Base-by-base conservation (phyloP, 2,888 invertebrate species). In the Pammene aurita region DNA sequence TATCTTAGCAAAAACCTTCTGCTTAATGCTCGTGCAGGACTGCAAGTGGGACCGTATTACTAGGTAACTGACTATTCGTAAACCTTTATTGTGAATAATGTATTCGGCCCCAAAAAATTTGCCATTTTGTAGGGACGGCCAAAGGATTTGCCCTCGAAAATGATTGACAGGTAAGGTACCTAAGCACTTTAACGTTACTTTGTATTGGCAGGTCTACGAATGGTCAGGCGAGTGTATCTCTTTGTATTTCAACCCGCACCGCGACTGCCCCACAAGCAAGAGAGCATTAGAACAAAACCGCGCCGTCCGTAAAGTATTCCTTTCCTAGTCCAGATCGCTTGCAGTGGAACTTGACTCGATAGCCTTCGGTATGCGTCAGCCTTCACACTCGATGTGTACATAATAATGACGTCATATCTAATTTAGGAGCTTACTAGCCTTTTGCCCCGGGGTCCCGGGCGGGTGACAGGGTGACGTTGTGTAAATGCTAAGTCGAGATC, bases 401-500 rank as follows among this genome's bases (percentile, higher is more conserved):
- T 89, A 88, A 78, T 80, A 83, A 79, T 88, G 86, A 87, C 85
- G 86, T 91, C 92, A 92, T 92, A 92, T 92, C 92, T 90, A 82
- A 80, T 78, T 88, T 91, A 91, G 87, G 92, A 92, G 92, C 92
- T 92, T 92, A 92, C 88, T 90, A 91, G 91, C 91, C 90, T 92
- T 91, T 91, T 89, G 89, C 79, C 89, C 90, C 90, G 90, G 84
- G 85, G 75, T 76, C 85, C 87, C 91, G 92, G 91, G 89, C 86
- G 90, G 91, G 85, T 89, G 89, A 92, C 92, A 92, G 92, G 92
- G 92, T 91, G 89, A 88, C 91, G 91, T 90, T 89, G 88, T 89
- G 87, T 87, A 89, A 86, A 86, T 86, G 85, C 87, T 91, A 90
- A 90, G 91, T 80, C 80, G 81, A 88, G 83, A 83, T 87, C 87